phyloP scores from a whole-genome alignment of 2,888 invertebrate species.

The Petrolisthes cinctipes region DNA sequence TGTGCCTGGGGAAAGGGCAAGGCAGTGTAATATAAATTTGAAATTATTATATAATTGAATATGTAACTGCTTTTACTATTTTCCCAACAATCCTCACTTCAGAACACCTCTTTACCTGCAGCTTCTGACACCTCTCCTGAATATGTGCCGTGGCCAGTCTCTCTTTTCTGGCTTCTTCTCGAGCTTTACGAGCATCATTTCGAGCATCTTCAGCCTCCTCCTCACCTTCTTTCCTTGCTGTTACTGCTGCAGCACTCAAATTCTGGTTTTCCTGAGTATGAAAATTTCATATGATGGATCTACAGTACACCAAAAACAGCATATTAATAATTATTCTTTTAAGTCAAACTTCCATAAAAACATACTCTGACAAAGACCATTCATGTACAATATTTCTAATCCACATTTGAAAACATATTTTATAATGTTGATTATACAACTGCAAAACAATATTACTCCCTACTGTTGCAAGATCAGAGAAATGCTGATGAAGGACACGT shows the following conservation, averaged over 20 bases:
- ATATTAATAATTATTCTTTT: too few species aligned
- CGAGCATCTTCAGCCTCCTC: conserved; percentile 21
- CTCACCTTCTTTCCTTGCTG: not conserved
- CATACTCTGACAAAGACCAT: too few species aligned
- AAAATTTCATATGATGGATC: too few species aligned
- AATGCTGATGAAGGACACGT: conserved; percentile 42
- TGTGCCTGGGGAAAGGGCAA: not conserved
- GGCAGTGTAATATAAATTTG: not conserved
- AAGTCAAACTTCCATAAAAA: too few species aligned
- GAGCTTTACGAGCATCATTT: conserved; percentile 27
- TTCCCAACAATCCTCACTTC: too few species aligned
- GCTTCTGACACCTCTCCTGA: conserved; percentile 30
- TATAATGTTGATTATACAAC: too few species aligned
- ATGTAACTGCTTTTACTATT: too few species aligned
- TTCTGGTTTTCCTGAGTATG: conserved; percentile 39
- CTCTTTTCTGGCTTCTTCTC: conserved; percentile 42
- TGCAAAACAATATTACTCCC: not conserved
- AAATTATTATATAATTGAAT: too few species aligned
- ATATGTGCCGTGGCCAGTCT: conserved; percentile 27
- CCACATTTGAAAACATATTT: too few species aligned
- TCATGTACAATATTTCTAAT: too few species aligned
- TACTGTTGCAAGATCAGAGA: conserved; percentile 38
- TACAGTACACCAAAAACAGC: too few species aligned
- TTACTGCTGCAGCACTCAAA: conserved; percentile 21
- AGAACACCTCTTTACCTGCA: conserved; percentile 29